Evolutionary conservation across 2,888 invertebrate genomes (phyloP).

Genomic region (Rotaria socialis): DNA sequence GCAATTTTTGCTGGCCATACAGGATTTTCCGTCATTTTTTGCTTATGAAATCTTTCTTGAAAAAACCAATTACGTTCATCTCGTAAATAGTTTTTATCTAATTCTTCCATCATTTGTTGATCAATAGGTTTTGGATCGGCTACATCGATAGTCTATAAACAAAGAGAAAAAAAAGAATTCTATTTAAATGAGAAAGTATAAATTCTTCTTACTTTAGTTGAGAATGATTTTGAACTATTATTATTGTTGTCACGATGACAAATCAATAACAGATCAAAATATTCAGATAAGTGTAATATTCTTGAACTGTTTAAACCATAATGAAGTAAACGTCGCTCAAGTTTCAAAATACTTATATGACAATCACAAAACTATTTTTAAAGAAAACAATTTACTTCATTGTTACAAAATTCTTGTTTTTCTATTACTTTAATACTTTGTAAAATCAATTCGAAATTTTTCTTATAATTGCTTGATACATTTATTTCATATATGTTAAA

Average conservation of each 20-base stretch:
- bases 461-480: not conserved
- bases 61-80: not conserved
- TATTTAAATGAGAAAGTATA: too few relatives aligned
- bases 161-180: not conserved
- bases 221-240: not conserved
- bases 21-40: not conserved
- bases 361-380: not conserved
- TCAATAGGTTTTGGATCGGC: not conserved
- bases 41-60: not conserved
- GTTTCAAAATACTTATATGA: not conserved
- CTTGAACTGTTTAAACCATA: not conserved
- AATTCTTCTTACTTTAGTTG: not conserved
- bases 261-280: not conserved
- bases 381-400: not conserved
- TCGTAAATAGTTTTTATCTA: not conserved
- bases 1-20: constrained; percentile 28
- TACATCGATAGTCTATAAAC: not conserved
- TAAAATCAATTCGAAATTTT: not conserved
- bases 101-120: not conserved
- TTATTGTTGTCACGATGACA: not conserved
- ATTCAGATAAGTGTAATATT: constrained; percentile 26
- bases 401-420: too few relatives aligned
- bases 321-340: not conserved
- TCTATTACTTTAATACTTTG: not conserved
- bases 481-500: not conserved